These are phyloP conservation scores for Theodoxus fluviatilis DNA, from an alignment of 2,888 invertebrate genomes.

Conservation along the genomic window DNA sequence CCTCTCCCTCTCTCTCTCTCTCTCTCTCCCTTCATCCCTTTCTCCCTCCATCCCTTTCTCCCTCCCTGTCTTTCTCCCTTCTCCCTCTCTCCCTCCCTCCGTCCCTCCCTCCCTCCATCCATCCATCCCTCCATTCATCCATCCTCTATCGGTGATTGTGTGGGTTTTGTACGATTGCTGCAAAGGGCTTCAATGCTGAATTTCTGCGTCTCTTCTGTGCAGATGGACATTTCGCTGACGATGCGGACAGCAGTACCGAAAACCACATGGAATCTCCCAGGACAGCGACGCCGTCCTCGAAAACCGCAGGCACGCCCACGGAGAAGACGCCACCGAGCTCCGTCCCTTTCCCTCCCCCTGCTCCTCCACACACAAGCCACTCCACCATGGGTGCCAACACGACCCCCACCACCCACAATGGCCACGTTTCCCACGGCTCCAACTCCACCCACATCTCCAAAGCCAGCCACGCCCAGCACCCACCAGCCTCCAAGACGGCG, in stretches of 20 bases:
- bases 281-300: conserved; percentile 25
- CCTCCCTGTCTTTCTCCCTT: not conserved
- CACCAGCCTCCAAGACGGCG: not conserved
- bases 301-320: not conserved
- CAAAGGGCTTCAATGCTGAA: too few relatives aligned
- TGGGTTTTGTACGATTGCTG: too few relatives aligned
- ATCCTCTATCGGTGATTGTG: too few relatives aligned
- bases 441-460: not conserved
- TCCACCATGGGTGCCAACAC: not conserved
- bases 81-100: not conserved
- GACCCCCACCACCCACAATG: not conserved
- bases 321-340: conserved; percentile 6
- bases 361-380: not conserved
- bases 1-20: not conserved
- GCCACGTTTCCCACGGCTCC: not conserved
- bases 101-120: not conserved
- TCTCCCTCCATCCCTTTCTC: not conserved
- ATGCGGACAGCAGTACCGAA: conserved; percentile 33
- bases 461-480: not conserved
- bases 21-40: not conserved
- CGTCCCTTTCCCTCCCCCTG: not conserved
- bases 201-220: too few relatives aligned
- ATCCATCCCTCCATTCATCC: not conserved
- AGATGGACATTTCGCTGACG: too few relatives aligned
- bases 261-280: conserved; percentile 26